Percentiles rank a stretch among this genome's conserved stretches.
These are phyloP conservation scores for Nomada fucata DNA, from an alignment of 2,888 invertebrate genomes.

Conservation along the genomic window DNA sequence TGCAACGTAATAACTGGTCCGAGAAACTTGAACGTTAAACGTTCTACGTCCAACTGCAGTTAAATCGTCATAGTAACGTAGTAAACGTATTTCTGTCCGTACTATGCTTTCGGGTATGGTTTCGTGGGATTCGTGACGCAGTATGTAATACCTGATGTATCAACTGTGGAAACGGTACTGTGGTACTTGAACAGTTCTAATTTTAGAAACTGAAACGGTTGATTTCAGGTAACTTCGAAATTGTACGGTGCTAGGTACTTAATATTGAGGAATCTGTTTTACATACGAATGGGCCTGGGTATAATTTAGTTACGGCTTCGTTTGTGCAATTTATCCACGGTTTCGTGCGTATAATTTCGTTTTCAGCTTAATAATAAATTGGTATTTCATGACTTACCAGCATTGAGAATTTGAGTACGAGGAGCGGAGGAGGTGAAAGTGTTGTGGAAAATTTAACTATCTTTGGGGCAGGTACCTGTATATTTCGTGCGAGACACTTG, in stretches of 20 bases:
- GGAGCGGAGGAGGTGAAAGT: no score
- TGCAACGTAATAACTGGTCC: constrained; percentile 59
- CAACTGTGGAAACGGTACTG: neutral
- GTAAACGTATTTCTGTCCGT: constrained; percentile 7
- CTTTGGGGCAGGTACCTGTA: no score
- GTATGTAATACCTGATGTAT: neutral
- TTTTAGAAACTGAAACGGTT: neutral
- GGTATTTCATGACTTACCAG: no score
- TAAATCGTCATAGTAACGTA: constrained; percentile 9
- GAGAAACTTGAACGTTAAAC: constrained; percentile 62
- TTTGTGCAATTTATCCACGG: no score
- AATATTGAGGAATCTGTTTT: no score
- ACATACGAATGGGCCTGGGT: no score
- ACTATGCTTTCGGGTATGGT: neutral
- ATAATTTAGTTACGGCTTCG: no score
- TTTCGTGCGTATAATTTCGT: no score
- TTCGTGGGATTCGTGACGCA: constrained; percentile 9
- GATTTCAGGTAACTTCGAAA: neutral
- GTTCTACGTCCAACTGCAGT: constrained; percentile 32
- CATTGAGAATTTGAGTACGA: no score
- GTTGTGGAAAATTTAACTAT: no score
- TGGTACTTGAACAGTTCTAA: neutral
- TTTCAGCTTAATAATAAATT: no score
- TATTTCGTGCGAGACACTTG: no score
- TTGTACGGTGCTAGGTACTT: neutral